phyloP scores from a whole-genome alignment of 2,113 vertebrate species.

The Petaurus breviceps region DNA sequence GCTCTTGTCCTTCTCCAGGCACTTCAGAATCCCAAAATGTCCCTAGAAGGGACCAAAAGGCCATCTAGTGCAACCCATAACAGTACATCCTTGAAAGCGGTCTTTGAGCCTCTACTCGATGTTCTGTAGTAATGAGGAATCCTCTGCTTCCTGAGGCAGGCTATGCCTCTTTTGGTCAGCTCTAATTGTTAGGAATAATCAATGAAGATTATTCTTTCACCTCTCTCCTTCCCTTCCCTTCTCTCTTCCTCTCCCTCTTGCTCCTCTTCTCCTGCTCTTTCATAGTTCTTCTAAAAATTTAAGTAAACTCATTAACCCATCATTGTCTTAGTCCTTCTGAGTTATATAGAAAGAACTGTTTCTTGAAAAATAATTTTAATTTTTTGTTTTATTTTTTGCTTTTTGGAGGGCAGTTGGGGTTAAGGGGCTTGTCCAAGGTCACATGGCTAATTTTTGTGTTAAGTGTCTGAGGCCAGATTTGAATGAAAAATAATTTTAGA shows the following conservation, averaged over 20 bases:
- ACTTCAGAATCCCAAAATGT: background rate
- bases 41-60: background rate
- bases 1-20: background rate
- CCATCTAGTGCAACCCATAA: background rate
- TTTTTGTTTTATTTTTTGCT: no score
- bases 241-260: background rate
- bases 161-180: background rate
- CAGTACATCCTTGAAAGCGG: background rate
- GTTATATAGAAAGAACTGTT: background rate
- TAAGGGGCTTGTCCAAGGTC: no score
- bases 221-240: background rate
- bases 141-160: background rate
- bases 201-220: conserved; percentile 1
- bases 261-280: background rate
- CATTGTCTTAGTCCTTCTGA: background rate
- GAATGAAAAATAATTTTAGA: background rate
- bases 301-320: background rate
- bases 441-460: no score
- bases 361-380: background rate
- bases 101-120: background rate
- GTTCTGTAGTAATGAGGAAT: background rate
- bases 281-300: background rate
- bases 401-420: no score
- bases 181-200: background rate
- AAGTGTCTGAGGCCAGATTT: no score